phyloP scores from a whole-genome alignment of 2,113 vertebrate genomes.

The Daboia siamensis region DNA sequence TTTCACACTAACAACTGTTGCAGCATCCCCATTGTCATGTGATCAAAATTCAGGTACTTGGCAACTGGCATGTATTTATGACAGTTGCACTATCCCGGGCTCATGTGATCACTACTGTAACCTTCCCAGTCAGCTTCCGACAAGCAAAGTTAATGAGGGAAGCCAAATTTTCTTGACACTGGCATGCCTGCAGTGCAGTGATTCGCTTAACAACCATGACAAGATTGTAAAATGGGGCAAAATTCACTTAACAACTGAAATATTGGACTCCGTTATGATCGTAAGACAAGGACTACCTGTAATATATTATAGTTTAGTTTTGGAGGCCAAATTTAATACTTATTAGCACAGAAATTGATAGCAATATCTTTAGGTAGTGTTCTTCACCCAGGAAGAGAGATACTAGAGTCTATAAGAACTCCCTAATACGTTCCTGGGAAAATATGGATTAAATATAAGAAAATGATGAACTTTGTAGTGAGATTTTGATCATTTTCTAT shows the following conservation, averaged over 20 bases:
- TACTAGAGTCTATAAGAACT: not conserved
- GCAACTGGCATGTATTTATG: not conserved
- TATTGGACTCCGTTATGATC: not conserved
- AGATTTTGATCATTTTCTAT: not conserved
- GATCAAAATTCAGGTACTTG: not conserved
- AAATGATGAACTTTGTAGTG: not conserved
- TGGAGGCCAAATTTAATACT: not conserved
- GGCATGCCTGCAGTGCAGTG: not conserved
- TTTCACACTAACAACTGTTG: not conserved
- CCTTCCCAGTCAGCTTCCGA: not conserved
- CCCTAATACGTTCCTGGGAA: not conserved
- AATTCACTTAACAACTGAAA: not conserved
- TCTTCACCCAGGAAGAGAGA: not conserved
- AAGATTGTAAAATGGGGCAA: not conserved
- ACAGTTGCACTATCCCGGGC: not conserved
- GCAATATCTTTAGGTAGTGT: not conserved
- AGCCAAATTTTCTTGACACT: not conserved
- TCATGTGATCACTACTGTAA: not conserved
- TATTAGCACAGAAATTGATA: not conserved
- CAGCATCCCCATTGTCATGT: not conserved
- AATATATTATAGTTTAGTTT: not conserved
- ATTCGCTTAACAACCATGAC: not conserved
- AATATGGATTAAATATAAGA: not conserved
- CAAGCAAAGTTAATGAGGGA: not conserved
- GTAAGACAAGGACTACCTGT: not conserved